These are phyloP conservation scores for Silurus aristotelis DNA, from an alignment of 2,797 vertebrate species.

Conservation along the genomic window DNA sequence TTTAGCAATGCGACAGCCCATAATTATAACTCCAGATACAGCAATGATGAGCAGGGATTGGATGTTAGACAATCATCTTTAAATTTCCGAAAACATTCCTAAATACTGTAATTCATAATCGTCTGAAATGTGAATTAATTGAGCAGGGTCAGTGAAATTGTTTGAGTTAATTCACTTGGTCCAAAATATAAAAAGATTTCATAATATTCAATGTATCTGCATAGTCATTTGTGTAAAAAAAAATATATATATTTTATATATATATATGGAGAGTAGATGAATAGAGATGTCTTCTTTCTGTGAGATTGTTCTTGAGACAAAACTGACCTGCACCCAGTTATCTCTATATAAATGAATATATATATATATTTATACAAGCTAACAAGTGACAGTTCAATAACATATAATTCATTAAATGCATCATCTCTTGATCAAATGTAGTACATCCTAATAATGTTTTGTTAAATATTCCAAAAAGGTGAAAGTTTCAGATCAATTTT, in stretches of 20 bases:
- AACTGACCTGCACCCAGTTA: not conserved
- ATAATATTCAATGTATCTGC: not conserved
- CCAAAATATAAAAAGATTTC: not conserved
- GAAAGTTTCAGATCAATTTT: not conserved
- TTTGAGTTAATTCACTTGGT: not conserved
- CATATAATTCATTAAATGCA: not conserved
- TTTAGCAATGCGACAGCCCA: slow-evolving; percentile 4
- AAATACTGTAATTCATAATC: not conserved
- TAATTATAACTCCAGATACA: slow-evolving; percentile 7
- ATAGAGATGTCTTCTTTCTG: not conserved
- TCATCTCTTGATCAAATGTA: not conserved
- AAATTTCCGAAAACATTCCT: not conserved
- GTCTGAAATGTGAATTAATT: not conserved
- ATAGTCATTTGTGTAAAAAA: not conserved
- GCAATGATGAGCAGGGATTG: not conserved
- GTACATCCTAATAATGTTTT: not conserved
- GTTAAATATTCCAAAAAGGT: not conserved
- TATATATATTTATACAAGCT: not conserved
- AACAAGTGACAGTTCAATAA: not conserved
- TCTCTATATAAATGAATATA: not conserved
- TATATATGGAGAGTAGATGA: not conserved
- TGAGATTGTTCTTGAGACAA: not conserved
- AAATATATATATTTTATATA: no score
- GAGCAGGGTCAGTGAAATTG: not conserved
- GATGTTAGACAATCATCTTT: not conserved